Evolutionary conservation across 2,888 invertebrate genomes (phyloP), one percentile per base, ranked within the genome.

Genomic region (Abscondita cerata): DNA sequence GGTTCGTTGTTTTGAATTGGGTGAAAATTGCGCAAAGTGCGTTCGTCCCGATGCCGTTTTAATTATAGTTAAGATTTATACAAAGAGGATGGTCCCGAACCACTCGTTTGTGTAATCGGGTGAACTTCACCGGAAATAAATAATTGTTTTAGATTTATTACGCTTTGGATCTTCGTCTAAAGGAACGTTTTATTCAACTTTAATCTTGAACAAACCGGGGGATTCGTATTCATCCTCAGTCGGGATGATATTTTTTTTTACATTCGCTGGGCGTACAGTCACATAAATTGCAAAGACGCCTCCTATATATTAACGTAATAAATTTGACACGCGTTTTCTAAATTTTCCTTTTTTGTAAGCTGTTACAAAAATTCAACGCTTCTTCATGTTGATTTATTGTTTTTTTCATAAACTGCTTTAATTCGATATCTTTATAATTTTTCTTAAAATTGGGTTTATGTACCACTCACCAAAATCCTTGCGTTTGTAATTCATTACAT

Each of bases 91-190:
- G 67, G 68, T 25, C 25, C 6, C 65, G 69, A 67, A 55, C 63
- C 64, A 67, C 71, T 68, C 68, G 68, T 67, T 64, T 64, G 74
- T 65, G 72, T 75, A 78, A 78, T 77, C 75, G 77, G 70, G 75
- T 75, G 77, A 47, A 76, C 70, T 70, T 68, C 62, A 62, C 64
- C 67, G 76, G 76, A 77, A 78, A 76, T 77, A 77, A 77, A 77
- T 77, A 76, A 77, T 77, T 75, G 77, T 75, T 73, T 70, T 72
- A 73, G 18, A 76, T 76, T 76, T 75, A 73, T 77, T 73, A 62
- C 61, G 60, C 60, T 59, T 40, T 57, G 64, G 47, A 44, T 53
- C 48, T 46, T 59, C 51, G 40, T 18, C 58, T 52, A 31, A 25
- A 52, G 47, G 52, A 57, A 52, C 52, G 31, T 52, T 56, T 61